A percentile compares a stretch with the other conserved stretches of the same genome.
phyloP scores from a whole-genome alignment of 2,113 vertebrate species.

The Alouatta palliata region DNA sequence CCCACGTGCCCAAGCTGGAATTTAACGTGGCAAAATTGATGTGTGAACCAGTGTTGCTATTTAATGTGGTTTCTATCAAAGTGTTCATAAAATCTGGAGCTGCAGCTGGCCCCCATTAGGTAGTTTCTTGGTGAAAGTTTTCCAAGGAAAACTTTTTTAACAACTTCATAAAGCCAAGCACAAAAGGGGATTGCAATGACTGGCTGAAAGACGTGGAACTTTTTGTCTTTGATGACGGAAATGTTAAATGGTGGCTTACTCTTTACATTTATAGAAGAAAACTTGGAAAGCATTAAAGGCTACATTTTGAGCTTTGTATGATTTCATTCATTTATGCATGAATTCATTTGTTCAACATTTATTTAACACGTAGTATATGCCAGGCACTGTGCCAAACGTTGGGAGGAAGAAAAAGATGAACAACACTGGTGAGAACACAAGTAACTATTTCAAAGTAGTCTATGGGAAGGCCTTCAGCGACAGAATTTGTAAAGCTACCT shows the following conservation, averaged over 20 bases:
- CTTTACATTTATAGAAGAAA: slow-evolving; percentile 58
- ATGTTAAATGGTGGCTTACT: slow-evolving; percentile 47
- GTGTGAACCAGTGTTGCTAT: slow-evolving; percentile 77
- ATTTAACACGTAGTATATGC: slow-evolving; percentile 49
- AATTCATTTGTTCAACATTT: slow-evolving; percentile 60
- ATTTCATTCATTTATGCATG: slow-evolving; percentile 44
- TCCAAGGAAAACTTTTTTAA: slow-evolving; percentile 77
- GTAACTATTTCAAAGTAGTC: slow-evolving; percentile 35
- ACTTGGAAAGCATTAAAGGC: slow-evolving; percentile 33
- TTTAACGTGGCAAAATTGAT: slow-evolving; percentile 77
- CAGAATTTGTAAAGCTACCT: slow-evolving; percentile 40
- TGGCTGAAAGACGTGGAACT: slow-evolving; percentile 43
- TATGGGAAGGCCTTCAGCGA: background rate
- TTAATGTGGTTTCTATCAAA: slow-evolving; percentile 81
- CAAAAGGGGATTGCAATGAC: slow-evolving; percentile 63
- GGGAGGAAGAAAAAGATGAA: background rate
- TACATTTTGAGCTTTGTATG: background rate
- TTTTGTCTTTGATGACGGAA: slow-evolving; percentile 62
- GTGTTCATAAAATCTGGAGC: slow-evolving; percentile 76
- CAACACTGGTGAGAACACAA: slow-evolving; percentile 1
- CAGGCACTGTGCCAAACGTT: slow-evolving; percentile 1
- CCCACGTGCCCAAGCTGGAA: slow-evolving; percentile 59
- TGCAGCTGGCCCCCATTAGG: slow-evolving; percentile 79
- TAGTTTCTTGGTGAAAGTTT: slow-evolving; percentile 76
- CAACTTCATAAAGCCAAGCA: slow-evolving; percentile 77